Percentiles rank a stretch among this genome's conserved stretches.
Evolutionary conservation across 2,797 vertebrate species (phyloP).

Genomic region (Hippocampus kuda): DNA sequence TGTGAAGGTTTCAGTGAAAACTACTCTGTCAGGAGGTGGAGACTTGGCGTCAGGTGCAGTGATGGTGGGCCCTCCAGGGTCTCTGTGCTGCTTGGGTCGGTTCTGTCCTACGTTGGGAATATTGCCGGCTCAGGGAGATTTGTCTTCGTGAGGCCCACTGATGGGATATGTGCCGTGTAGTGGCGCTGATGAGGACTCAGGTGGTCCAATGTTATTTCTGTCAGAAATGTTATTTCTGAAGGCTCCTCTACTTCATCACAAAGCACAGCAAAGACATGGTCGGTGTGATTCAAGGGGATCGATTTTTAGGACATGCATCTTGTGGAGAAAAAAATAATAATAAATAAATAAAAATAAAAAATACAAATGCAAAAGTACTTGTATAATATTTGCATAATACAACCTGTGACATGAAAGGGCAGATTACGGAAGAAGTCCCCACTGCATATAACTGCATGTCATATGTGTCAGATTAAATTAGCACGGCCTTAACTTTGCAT

Average conservation of each 20-base stretch:
- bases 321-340: not conserved
- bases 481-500: not conserved
- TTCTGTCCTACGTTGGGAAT: slow-evolving; percentile 55
- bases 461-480: not conserved
- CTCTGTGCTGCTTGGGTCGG: slow-evolving; percentile 41
- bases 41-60: slow-evolving; percentile 37
- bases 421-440: not conserved
- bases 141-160: slow-evolving; percentile 65
- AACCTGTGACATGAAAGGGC: not conserved
- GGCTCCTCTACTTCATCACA: slow-evolving; percentile 59
- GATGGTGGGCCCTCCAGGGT: slow-evolving; percentile 57
- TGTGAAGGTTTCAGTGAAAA: slow-evolving; percentile 45
- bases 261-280: not conserved
- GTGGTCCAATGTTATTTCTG: slow-evolving; percentile 67
- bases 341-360: not conserved
- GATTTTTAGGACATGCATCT: not conserved
- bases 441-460: not conserved
- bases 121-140: slow-evolving; percentile 60
- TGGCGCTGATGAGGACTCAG: slow-evolving; percentile 68
- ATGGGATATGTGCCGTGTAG: slow-evolving; percentile 62
- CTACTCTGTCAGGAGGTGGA: slow-evolving; percentile 58
- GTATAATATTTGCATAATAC: not conserved
- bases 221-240: slow-evolving; percentile 68
- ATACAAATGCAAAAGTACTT: not conserved
- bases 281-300: not conserved